Evolutionary conservation across 1,140 invertebrate species (phyloP), one percentile per base, ranked within the genome.

Genomic region (Alviniconcha marisindica): DNA sequence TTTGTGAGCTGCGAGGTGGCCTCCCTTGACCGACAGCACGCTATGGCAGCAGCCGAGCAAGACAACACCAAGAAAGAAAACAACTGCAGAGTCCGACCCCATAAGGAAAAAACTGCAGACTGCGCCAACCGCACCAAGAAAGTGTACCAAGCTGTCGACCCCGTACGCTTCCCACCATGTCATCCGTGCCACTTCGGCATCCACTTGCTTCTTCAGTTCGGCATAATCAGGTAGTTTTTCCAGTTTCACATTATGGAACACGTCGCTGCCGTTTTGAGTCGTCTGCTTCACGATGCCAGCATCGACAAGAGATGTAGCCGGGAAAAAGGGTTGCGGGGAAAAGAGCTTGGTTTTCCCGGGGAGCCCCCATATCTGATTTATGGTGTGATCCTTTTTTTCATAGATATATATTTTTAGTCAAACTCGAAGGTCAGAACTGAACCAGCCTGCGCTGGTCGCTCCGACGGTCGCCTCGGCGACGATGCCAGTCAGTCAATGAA

Each of bases 111-210:
- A 77, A 48, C 86, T 86, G 7, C 87, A 36, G 24, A 86, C 87
- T 5, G 86, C 56, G 2, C 88, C 76, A 0, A 78, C 36, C 15
- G 86, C 74, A 15, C 69, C 87, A 0, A 78, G 10, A 12, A 85
- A 15, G 81, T 78, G 77, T 10, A 90, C 78, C 10, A 79, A 33
- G 88, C 87, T 90, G 83, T 92, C 91, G 1, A 90, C 83, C 18
- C 91, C 91, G 84, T 91, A 90, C 3, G 81, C 44, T 28, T 92
- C 90, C 87, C 86, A 91, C 89, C 89, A 91, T 28, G 87, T 85
- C 36, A 85, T 84, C 2, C 71, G 36, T 0, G 82, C 71, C 1
- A 91, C 77, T 15, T 91, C 42, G 0, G 48, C 74, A 15, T 86
- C 66, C 0, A 92, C 83, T 81, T 90, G 66, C 1, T 79, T 36